phyloP scores from a whole-genome alignment of 1,140 invertebrate genomes.

The Pararge aegeria region DNA sequence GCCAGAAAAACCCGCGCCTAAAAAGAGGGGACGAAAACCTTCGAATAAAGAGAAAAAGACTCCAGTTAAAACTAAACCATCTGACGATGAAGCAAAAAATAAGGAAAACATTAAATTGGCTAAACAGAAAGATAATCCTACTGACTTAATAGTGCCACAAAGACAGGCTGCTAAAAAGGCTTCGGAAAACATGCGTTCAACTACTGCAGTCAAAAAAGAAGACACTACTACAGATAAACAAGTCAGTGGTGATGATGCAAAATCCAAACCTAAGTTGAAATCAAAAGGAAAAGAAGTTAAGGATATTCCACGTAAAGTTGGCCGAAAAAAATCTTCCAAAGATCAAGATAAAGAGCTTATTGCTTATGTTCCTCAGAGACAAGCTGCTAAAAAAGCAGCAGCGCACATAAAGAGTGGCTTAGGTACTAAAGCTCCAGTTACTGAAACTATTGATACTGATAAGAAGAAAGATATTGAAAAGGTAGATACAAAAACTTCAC shows the following conservation, averaged over 20 bases:
- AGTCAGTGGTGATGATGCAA: slow-evolving; percentile 61
- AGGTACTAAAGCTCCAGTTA: slow-evolving; percentile 80
- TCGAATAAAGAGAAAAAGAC: slow-evolving; percentile 68
- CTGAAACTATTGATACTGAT: slow-evolving; percentile 73
- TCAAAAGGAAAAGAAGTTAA: slow-evolving; percentile 64
- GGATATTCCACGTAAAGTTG: slow-evolving; percentile 67
- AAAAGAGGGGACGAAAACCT: slow-evolving; percentile 66
- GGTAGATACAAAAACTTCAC: slow-evolving; percentile 55
- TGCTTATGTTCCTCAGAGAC: slow-evolving; percentile 92
- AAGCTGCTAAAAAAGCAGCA: slow-evolving; percentile 94
- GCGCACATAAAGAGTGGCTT: slow-evolving; percentile 93
- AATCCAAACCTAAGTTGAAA: slow-evolving; percentile 71
- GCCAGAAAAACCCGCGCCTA: slow-evolving; percentile 71
- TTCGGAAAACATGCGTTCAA: slow-evolving; percentile 90
- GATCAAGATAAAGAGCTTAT: slow-evolving; percentile 85
- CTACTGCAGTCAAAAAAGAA: slow-evolving; percentile 73
- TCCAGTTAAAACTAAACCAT: slow-evolving; percentile 59
- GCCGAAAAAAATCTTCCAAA: slow-evolving; percentile 78
- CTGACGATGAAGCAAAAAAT: slow-evolving; percentile 72
- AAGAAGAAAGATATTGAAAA: slow-evolving; percentile 71
- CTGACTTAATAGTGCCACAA: slow-evolving; percentile 93
- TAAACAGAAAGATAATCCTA: slow-evolving; percentile 84
- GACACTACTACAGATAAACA: slow-evolving; percentile 57
- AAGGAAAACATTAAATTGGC: slow-evolving; percentile 81
- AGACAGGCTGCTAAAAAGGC: slow-evolving; percentile 94